Evolutionary conservation across 2,888 invertebrate genomes (phyloP).

Genomic region (Trichopoda pennipes): DNA sequence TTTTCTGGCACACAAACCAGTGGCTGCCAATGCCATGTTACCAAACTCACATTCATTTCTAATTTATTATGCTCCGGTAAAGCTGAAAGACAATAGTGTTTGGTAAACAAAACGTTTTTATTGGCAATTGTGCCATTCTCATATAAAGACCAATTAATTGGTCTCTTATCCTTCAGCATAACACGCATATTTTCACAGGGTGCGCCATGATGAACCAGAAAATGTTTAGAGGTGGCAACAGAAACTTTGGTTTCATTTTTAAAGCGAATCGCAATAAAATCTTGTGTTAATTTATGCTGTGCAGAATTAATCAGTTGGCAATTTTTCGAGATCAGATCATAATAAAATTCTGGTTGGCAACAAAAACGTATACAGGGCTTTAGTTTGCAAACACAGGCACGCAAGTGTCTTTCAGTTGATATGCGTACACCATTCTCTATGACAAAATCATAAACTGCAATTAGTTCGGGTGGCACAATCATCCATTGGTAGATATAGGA

Average conservation of each 20-base stretch:
- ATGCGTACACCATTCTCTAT: conserved; percentile 74
- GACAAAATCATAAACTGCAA: conserved; percentile 76
- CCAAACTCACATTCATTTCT: background rate
- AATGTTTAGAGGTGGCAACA: conserved; percentile 66
- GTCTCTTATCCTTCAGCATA: conserved; percentile 66
- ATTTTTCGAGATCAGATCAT: conserved; percentile 67
- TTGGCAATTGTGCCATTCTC: conserved; percentile 74
- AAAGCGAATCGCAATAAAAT: conserved; percentile 51
- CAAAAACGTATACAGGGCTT: conserved; percentile 79
- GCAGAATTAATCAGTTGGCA: conserved; percentile 65
- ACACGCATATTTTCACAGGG: conserved; percentile 75
- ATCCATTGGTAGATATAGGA: conserved; percentile 76
- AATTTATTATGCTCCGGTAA: conserved; percentile 54
- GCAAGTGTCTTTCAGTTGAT: conserved; percentile 72
- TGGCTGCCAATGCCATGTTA: conserved; percentile 77
- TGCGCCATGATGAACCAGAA: conserved; percentile 72
- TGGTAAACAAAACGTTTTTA: conserved; percentile 72
- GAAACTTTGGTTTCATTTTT: conserved; percentile 69
- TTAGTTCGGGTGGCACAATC: conserved; percentile 74
- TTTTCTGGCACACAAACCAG: conserved; percentile 74
- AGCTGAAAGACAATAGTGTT: conserved; percentile 74
- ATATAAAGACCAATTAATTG: conserved; percentile 64
- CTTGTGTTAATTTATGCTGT: conserved; percentile 51
- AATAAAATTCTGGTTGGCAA: conserved; percentile 73
- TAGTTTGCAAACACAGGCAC: conserved; percentile 78